phyloP scores from a whole-genome alignment of 2,888 invertebrate species.

The Himalopsyche kuldschensis region DNA sequence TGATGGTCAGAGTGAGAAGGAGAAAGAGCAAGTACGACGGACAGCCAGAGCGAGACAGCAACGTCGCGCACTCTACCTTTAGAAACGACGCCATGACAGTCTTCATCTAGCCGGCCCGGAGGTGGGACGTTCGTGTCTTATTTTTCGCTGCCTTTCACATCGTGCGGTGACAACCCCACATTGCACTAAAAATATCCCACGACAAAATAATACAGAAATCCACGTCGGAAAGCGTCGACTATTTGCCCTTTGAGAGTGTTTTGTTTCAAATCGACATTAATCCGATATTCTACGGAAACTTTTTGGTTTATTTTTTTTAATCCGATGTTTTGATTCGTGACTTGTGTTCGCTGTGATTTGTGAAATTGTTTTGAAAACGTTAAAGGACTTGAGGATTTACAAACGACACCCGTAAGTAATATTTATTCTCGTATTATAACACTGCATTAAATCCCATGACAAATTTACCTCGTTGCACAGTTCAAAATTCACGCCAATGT shows the following conservation, averaged over 20 bases:
- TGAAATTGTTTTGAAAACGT: constrained; percentile 27
- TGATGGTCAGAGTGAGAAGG: not conserved
- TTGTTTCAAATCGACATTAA: not conserved
- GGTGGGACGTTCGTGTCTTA: not conserved
- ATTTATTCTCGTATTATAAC: not conserved
- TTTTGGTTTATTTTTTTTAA: not conserved
- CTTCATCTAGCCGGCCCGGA: constrained; percentile 20
- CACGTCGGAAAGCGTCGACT: constrained; percentile 4
- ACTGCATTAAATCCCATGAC: too few relatives aligned
- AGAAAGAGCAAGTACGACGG: not conserved
- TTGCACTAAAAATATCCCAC: not conserved
- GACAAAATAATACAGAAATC: not conserved
- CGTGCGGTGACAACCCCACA: not conserved
- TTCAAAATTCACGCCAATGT: constrained; percentile 5
- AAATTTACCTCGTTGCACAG: not conserved
- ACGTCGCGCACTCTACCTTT: constrained; percentile 23
- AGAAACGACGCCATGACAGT: constrained; percentile 16
- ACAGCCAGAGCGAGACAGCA: not conserved
- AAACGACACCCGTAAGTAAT: constrained; percentile 16
- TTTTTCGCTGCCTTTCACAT: not conserved
- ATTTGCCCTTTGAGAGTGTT: constrained; percentile 11
- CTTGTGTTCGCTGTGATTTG: constrained; percentile 27
- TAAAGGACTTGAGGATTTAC: constrained; percentile 13
- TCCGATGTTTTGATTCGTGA: constrained; percentile 13
- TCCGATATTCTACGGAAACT: not conserved